These are phyloP conservation scores for Crotalus tigris DNA, from an alignment of 2,113 vertebrate species.

Conservation along the genomic window DNA sequence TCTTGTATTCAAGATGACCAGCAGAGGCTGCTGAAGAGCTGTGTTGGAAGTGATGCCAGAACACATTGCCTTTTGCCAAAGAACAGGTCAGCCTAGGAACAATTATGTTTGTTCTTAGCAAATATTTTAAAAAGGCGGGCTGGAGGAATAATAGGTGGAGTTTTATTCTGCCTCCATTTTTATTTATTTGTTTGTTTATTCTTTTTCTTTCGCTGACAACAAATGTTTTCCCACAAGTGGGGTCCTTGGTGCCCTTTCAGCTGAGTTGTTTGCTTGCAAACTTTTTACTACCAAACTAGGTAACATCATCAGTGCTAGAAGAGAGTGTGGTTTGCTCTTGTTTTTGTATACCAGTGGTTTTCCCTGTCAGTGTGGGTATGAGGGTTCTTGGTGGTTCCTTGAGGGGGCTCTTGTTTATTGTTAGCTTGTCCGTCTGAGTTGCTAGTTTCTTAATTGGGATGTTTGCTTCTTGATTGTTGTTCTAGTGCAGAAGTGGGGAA, in stretches of 20 bases:
- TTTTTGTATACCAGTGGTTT: neutral
- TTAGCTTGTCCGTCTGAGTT: neutral
- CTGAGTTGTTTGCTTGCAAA: neutral
- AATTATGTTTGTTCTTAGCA: neutral
- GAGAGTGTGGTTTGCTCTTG: neutral
- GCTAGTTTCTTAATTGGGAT: neutral
- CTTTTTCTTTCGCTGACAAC: neutral
- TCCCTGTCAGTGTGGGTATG: neutral
- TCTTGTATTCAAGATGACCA: neutral
- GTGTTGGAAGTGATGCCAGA: neutral
- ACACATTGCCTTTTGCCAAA: rapidly evolving
- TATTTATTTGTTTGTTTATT: neutral
- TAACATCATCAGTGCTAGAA: neutral
- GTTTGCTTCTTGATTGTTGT: neutral
- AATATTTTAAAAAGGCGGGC: neutral
- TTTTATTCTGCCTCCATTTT: neutral
- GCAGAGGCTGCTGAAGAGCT: constrained; percentile 1
- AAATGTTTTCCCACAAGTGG: neutral
- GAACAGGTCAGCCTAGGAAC: neutral
- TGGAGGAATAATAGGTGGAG: neutral
- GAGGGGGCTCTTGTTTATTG: neutral
- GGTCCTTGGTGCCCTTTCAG: neutral
- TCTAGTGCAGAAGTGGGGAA: neutral
- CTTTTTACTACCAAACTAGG: neutral
- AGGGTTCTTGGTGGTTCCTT: neutral